phyloP scores from a whole-genome alignment of 2,113 vertebrate genomes.

The Rhinolophus ferrumequinum region DNA sequence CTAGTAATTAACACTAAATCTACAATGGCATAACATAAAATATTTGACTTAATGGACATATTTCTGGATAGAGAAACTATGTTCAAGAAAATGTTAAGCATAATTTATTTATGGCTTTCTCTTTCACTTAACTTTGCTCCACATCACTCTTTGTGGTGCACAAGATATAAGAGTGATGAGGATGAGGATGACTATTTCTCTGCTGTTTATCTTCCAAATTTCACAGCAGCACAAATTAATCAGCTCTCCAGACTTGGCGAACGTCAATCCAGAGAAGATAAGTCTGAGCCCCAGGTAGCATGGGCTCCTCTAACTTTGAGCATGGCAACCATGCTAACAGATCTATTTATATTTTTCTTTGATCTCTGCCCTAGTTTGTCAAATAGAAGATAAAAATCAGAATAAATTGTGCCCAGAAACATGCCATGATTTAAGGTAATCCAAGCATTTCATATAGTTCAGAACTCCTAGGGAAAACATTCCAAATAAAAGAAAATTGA shows the following conservation, averaged over 20 bases:
- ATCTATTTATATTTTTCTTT: background rate
- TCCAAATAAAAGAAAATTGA: slow-evolving; percentile 2
- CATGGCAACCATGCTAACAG: background rate
- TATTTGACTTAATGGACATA: background rate
- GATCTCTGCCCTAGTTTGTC: background rate
- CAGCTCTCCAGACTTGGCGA: background rate
- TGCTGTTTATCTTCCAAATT: background rate
- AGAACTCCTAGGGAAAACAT: background rate
- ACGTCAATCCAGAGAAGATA: background rate
- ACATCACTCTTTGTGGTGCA: background rate
- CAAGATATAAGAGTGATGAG: slow-evolving; percentile 15
- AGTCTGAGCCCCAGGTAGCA: background rate
- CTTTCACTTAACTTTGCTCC: background rate
- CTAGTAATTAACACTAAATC: slow-evolving; percentile 11
- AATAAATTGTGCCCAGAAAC: background rate
- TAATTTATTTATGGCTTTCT: background rate
- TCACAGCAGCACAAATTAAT: background rate
- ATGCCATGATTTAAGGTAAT: background rate
- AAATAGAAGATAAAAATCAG: background rate
- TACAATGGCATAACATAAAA: background rate
- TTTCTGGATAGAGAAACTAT: slow-evolving; percentile 17
- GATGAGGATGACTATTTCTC: background rate
- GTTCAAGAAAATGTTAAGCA: background rate
- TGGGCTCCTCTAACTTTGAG: background rate
- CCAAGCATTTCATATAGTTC: background rate